Evolutionary conservation across 2,113 vertebrate species (phyloP).

Genomic region (Aegithalos caudatus): DNA sequence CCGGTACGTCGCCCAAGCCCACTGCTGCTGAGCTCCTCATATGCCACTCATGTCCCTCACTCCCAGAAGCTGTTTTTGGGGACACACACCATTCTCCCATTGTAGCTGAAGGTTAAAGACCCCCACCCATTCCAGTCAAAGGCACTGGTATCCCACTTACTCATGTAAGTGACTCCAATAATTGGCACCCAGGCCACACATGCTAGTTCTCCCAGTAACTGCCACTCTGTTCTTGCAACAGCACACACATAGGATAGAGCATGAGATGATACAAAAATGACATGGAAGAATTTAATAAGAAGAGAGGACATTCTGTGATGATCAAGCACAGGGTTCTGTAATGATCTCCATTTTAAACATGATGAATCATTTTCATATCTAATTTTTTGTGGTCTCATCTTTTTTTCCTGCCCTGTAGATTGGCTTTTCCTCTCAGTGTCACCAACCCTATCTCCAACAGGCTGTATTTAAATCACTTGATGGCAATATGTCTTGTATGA

Average conservation of each 20-base stretch:
- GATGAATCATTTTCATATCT: background rate
- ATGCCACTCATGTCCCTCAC: too few species aligned
- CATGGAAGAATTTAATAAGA: background rate
- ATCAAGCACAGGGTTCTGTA: background rate
- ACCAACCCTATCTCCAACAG: background rate
- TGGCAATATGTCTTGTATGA: background rate
- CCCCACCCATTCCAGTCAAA: background rate
- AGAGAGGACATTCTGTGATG: background rate
- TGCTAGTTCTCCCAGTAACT: background rate
- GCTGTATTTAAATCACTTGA: background rate
- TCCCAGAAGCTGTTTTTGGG: background rate
- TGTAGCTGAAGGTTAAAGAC: background rate
- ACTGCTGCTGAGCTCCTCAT: background rate
- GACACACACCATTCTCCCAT: background rate
- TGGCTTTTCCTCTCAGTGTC: background rate
- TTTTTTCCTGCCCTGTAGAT: background rate
- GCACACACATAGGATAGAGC: too few species aligned
- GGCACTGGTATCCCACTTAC: background rate
- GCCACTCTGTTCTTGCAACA: background rate
- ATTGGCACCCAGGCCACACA: background rate
- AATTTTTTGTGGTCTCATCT: background rate
- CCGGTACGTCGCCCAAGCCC: background rate
- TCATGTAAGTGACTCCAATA: background rate
- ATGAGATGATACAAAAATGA: too few species aligned
- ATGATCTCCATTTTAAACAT: background rate